Conservation (phyloP, 1,140 invertebrate species). For the Drosophila saltans region DNA sequence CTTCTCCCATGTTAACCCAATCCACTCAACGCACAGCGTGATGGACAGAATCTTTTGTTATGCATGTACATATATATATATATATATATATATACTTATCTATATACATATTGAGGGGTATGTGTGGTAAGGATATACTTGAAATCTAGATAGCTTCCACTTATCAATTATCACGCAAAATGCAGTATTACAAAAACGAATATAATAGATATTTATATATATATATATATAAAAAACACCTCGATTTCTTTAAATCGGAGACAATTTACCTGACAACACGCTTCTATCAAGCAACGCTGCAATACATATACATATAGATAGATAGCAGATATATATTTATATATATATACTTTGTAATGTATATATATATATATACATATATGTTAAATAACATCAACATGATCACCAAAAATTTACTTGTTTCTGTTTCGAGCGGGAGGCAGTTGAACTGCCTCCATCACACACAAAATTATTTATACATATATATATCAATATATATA, state of each 20-base stretch:
- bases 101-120: constrained; percentile 23
- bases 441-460: constrained; percentile 69
- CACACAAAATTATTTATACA: constrained; percentile 64
- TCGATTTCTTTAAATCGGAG: constrained; percentile 25
- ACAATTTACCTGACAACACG: constrained; percentile 17
- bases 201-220: constrained; percentile 11
- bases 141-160: constrained; percentile 60
- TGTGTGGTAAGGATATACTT: constrained; percentile 24
- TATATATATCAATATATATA: constrained; percentile 48
- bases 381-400: constrained; percentile 57
- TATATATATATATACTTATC: neutral
- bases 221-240: constrained; percentile 37
- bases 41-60: constrained; percentile 46
- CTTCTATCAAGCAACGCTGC: constrained; percentile 40
- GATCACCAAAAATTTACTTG: constrained; percentile 66
- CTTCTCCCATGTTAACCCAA: neutral
- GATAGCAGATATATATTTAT: constrained; percentile 5
- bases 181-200: constrained; percentile 63
- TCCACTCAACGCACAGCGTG: constrained; percentile 49
- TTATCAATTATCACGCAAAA: constrained; percentile 81
- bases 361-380: constrained; percentile 18
- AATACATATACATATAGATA: constrained; percentile 1
- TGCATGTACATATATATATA: constrained; percentile 12
- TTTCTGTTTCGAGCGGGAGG: constrained; percentile 45
- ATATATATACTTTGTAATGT: constrained; percentile 6